These are phyloP conservation scores for Anguilla pacifica DNA, from an alignment of 2,797 vertebrate species.

Conservation along the genomic window DNA sequence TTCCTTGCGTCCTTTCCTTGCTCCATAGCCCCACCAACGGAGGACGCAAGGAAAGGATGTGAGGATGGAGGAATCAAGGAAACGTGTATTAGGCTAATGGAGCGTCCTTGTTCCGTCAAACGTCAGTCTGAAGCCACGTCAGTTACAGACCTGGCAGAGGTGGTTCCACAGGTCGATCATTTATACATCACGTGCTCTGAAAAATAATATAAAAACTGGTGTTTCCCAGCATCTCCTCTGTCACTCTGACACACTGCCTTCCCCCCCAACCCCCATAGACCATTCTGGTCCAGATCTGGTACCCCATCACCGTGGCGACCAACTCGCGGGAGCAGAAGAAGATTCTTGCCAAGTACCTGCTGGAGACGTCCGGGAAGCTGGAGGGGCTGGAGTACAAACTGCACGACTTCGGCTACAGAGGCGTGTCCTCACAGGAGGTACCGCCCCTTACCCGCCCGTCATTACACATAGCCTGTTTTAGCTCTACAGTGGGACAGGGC, in stretches of 20 bases:
- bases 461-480: not conserved
- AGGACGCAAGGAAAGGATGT: too few relatives aligned
- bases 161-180: too few relatives aligned
- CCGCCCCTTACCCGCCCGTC: not conserved
- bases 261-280: conserved; percentile 75
- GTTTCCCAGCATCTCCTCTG: conserved; percentile 4
- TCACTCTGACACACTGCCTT: not conserved
- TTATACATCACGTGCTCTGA: too few relatives aligned
- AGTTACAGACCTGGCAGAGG: too few relatives aligned
- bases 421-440: conserved; percentile 98
- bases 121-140: too few relatives aligned
- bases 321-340: conserved; percentile 99
- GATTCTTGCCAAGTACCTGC: conserved; percentile 92
- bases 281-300: conserved; percentile 97
- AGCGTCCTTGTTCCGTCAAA: too few relatives aligned
- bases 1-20: too few relatives aligned
- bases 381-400: conserved; percentile 89
- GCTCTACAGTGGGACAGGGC: not conserved
- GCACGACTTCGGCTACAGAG: conserved; percentile 96
- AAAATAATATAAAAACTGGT: not conserved
- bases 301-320: conserved; percentile 97
- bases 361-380: conserved; percentile 91
- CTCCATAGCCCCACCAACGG: too few relatives aligned
- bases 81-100: too few relatives aligned
- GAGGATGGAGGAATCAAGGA: too few relatives aligned